Base-by-base conservation (phyloP, 2,113 vertebrate species). In the Erpornis zantholeuca region DNA sequence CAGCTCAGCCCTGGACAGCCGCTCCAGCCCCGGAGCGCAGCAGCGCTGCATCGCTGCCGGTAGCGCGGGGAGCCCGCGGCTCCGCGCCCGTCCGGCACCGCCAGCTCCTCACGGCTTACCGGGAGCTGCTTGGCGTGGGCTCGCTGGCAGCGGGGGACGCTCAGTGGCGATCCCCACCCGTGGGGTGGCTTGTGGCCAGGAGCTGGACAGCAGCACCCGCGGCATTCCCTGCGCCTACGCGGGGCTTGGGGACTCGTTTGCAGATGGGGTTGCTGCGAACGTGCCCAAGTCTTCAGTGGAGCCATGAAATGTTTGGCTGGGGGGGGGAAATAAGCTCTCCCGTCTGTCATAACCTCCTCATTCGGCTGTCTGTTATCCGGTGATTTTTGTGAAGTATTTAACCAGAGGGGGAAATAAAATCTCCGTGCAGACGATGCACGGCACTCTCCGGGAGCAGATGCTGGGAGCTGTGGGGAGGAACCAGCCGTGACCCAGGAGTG, bases 211-310 rank as follows among this genome's bases (percentile, higher is more conserved):
- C 3, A 31, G 24, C 50, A 54, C 60, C 63, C 2, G 0, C 29
- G 0, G 36, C 3, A 0, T 15, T 45, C 6, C 73, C n/a, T 16
- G 45, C 5, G 0, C 23, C 5, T 2, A 0, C 7, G 15, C 20
- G 4, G 33, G n/a, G 38, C 42, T 25, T 25, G 42, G 53, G 42
- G 13, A 8, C 50, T 31, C 11, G 10, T 18, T 19, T 44, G 53
- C 79, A 28, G 31, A 3, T 2, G 0, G 40, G 9, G 11, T 5
- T 9, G 73, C 71, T 73, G 96, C 8, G 8, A 76, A 82, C 0
- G 3, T 15, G 60, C 72, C 81, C 80, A 10, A 2, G 33, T 13
- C 18, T 60, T 47, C 73, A 3, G 2, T 19, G 20, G 65, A 61
- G 35, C 33, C 21, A 7, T 71, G 65, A 75, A 77, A 68, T 71